These are phyloP conservation scores for Sebastolobus altivelis DNA, from an alignment of 2,797 vertebrate genomes.

Conservation along the genomic window DNA sequence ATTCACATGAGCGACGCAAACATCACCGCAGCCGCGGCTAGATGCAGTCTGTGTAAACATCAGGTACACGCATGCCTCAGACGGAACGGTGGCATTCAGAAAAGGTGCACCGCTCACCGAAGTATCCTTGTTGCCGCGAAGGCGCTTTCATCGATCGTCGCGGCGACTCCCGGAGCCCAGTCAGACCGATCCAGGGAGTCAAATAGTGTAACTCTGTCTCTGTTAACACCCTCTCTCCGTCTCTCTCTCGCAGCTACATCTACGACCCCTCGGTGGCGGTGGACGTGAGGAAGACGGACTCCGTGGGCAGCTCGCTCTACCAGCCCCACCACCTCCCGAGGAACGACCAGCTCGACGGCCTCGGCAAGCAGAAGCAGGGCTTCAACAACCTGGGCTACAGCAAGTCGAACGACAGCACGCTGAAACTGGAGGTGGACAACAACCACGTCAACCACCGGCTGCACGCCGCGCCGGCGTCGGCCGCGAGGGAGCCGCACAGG, in stretches of 20 bases:
- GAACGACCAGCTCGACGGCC: neutral
- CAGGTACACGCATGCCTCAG: neutral
- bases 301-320: slow-evolving; percentile 77
- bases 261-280: slow-evolving; percentile 85
- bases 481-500: slow-evolving; percentile 31
- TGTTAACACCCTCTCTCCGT: slow-evolving; percentile 12
- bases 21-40: neutral
- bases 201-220: neutral
- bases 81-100: slow-evolving; percentile 12
- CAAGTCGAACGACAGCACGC: slow-evolving; percentile 74
- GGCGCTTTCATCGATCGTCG: slow-evolving; percentile 40
- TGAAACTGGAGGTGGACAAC: slow-evolving; percentile 85
- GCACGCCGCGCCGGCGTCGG: slow-evolving; percentile 50
- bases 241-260: slow-evolving; percentile 87
- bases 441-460: slow-evolving; percentile 85
- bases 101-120: neutral
- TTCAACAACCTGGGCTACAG: slow-evolving; percentile 85
- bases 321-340: slow-evolving; percentile 61
- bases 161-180: slow-evolving; percentile 40
- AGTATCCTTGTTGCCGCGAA: slow-evolving; percentile 9
- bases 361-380: slow-evolving; percentile 80
- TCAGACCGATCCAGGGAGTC: slow-evolving; percentile 33
- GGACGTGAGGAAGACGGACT: slow-evolving; percentile 78
- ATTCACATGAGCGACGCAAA: slow-evolving; percentile 20
- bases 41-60: slow-evolving; percentile 20